A percentile compares a stretch with the other conserved stretches of the same genome.
phyloP scores from a whole-genome alignment of 2,888 invertebrate species.

The Xanthorhoe designata region DNA sequence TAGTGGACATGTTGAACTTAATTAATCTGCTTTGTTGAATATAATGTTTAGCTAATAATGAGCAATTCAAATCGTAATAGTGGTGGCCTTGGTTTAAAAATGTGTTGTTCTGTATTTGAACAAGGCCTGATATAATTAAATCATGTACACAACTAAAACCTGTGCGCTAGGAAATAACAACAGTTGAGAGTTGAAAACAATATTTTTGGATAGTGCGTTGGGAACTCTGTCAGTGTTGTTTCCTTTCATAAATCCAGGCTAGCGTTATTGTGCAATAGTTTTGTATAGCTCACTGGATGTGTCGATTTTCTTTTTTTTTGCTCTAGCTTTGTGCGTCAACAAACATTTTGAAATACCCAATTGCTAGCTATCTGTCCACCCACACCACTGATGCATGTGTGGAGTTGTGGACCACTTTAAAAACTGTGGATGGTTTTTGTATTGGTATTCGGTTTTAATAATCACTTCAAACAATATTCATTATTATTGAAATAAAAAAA shows the following conservation, averaged over 20 bases:
- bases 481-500: no score
- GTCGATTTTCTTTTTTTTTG: constrained; percentile 21
- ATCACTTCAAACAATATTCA: background rate
- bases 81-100: background rate
- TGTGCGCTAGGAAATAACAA: background rate
- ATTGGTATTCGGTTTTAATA: background rate
- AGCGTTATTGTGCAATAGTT: constrained; percentile 13
- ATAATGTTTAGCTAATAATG: no score
- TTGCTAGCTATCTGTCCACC: constrained; percentile 22
- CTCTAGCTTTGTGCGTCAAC: constrained; percentile 20
- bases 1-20: no score
- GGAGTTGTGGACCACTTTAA: constrained; percentile 8
- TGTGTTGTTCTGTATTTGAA: background rate
- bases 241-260: constrained; percentile 19
- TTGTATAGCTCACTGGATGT: constrained; percentile 22
- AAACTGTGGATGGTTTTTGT: background rate
- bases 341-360: constrained; percentile 17
- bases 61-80: no score
- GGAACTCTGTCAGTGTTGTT: constrained; percentile 8
- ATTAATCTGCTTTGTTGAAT: background rate
- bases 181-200: background rate
- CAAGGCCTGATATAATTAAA: background rate
- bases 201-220: background rate
- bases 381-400: constrained; percentile 18
- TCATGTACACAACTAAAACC: background rate